Percentiles rank a stretch among this genome's conserved stretches.
Evolutionary conservation across 2,113 vertebrate genomes (phyloP).

Genomic region (Petromus typicus): DNA sequence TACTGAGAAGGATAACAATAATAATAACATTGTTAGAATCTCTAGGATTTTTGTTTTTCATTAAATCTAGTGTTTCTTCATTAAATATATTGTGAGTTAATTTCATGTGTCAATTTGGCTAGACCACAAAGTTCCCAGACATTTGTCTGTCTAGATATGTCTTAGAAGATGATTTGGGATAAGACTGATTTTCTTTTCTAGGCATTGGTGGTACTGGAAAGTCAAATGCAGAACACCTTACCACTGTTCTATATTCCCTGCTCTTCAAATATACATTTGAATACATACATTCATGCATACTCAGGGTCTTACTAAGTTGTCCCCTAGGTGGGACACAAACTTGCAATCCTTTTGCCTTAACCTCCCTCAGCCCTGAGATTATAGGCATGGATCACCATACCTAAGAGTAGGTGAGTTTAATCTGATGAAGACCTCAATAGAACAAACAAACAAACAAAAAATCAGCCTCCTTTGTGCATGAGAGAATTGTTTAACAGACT

Average conservation of each 20-base stretch:
- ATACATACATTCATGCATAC: not conserved
- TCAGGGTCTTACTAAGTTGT: not conserved
- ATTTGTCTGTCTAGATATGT: conserved; percentile 34
- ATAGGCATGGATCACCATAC: not conserved
- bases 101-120: not conserved
- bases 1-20: conserved; percentile 15
- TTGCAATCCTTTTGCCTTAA: not conserved
- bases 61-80: not conserved
- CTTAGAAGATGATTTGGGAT: not conserved
- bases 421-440: not conserved
- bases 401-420: not conserved
- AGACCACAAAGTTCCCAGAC: not conserved
- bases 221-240: not conserved
- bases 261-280: not conserved
- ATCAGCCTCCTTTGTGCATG: not conserved
- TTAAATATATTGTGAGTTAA: conserved; percentile 25
- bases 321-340: not conserved
- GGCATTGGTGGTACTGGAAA: not conserved
- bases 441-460: not conserved
- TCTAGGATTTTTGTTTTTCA: not conserved
- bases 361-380: not conserved
- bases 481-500: conserved; percentile 23
- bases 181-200: not conserved
- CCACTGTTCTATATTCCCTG: not conserved
- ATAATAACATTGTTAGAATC: conserved; percentile 9